Percentiles rank a stretch among this genome's conserved stretches.
Conservation (phyloP, 2,113 vertebrate species). For the Poeciliopsis retropinna region DNA sequence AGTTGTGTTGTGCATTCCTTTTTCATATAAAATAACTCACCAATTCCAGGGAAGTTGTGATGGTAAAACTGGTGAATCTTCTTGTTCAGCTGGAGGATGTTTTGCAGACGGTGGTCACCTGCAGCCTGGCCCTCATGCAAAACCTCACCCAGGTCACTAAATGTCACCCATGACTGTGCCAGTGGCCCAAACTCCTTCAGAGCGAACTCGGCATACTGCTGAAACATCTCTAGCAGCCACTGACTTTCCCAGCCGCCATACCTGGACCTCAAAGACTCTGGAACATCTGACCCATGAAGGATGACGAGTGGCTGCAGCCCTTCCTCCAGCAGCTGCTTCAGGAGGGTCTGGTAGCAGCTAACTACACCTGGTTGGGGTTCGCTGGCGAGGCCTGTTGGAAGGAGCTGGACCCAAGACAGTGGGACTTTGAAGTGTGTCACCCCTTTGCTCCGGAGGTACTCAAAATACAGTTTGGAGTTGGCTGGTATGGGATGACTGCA, state of each 20-base stretch:
- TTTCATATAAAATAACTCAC: constrained; percentile 69
- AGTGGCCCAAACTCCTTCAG: constrained; percentile 82
- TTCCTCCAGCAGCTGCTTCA: constrained; percentile 70
- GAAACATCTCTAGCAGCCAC: constrained; percentile 71
- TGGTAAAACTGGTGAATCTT: constrained; percentile 76
- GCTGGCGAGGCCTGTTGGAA: constrained; percentile 67
- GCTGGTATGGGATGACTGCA: constrained; percentile 71
- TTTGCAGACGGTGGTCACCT: constrained; percentile 46
- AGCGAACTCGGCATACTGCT: constrained; percentile 83
- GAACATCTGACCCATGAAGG: constrained; percentile 76
- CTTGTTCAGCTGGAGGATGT: constrained; percentile 75
- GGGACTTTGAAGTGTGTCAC: constrained; percentile 87
- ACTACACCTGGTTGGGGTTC: constrained; percentile 58
- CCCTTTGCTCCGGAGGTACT: constrained; percentile 63
- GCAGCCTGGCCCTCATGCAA: constrained; percentile 26
- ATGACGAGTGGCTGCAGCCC: constrained; percentile 80
- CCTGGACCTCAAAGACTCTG: constrained; percentile 13
- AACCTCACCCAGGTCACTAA: constrained; percentile 77
- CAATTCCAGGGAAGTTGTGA: constrained; percentile 44
- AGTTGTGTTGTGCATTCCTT: too few relatives aligned
- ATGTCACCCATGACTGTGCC: constrained; percentile 84
- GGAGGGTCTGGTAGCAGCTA: constrained; percentile 81
- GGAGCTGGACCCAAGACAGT: constrained; percentile 80
- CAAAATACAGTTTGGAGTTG: constrained; percentile 71
- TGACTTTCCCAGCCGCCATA: constrained; percentile 49